Base-by-base conservation (phyloP, 2,888 invertebrate genomes). In the Hypselothyrea guttata region DNA sequence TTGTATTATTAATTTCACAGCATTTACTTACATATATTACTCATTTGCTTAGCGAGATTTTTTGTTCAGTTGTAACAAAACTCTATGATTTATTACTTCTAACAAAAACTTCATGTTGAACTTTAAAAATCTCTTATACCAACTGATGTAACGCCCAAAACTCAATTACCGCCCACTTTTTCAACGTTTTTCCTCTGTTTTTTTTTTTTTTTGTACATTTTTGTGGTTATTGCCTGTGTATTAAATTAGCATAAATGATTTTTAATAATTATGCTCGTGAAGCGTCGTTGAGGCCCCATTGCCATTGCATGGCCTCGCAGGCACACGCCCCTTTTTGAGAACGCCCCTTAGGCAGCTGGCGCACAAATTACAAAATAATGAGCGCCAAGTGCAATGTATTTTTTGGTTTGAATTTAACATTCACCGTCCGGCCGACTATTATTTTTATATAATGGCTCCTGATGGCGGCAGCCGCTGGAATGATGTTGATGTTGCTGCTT, bases 201-300 rank as follows among this genome's bases (percentile, higher is more conserved):
- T 35, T 4, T 31, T 54, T 22, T 35, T 34, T 51, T 35, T 56
- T 56, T 56, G 15, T 57, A 42, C 61, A 51, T 68, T 68, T 74
- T 74, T 82, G 81, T 71, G 82, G 78, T 81, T 83, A 77, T 85
- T 77, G 71, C 75, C 72, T 78, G 84, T 78, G 69, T 85, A 86
- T 84, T 85, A 86, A 83, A 86, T 82, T 84, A 86, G 77, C 78
- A 83, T 77, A 82, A 82, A 85, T 77, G 76, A 77, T 85, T 77
- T 82, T 84, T 84, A 86, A 86, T 81, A 86, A 85, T 84, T 81
- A 85, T 85, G 61, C 81, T 56, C 56, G 52, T 53, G 64, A 53
- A 60, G 70, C 57, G 15, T 28, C 81, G 55, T 58, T 69, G 71
- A 41, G 60, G 70, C 70, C 44, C 57, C 48, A 51, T 16, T 31